Evolutionary conservation across 2,797 vertebrate genomes (phyloP), one percentile per base, ranked within the genome.

Genomic region (Delichon dasypus): DNA sequence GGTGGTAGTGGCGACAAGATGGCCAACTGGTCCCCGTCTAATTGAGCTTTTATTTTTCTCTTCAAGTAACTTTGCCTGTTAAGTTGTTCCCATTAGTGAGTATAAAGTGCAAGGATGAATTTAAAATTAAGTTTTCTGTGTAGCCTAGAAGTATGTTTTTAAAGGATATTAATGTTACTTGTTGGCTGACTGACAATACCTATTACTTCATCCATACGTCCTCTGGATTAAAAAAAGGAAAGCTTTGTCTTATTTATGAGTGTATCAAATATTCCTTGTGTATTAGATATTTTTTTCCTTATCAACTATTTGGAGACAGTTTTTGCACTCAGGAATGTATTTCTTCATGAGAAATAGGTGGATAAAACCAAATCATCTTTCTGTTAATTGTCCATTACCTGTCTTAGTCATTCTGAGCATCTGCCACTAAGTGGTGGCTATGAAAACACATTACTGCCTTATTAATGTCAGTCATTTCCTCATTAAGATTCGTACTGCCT

Each of bases 391-490:
- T 54, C 71, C 18, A 25, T 92, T 94, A 87, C 57, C 68, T 47
- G 13, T 80, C 57, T 67, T 83, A 72, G 50, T 83, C 94, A 77
- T 83, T 92, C 22, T 30, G 57, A 92, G 45, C 6, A 8, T 90
- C 83, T 96, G 64, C 74, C 75, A 71, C 71, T 82, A 64, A 87
- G 23, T 36, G 57, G 27, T 57, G 42, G 14, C 42, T 92, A 22
- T 17, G 36, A 87, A 85, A 95, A 18, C 50, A 57, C 45, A 50
- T 79, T 85, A 50, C 57, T 74, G 60, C 50, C 67, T 87, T 90
- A 61, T 44, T 92, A 90, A 80, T 84, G 74, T 74, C 76, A 90
- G 61, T 77, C 34, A 68, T 79, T 71, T 88, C 75, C 34, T 89
- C 74, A 76, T 85, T 93, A 90, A 85, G 42, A 77, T 64, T 67